phyloP scores from a whole-genome alignment of 1,140 invertebrate genomes.

The Anastrepha obliqua region DNA sequence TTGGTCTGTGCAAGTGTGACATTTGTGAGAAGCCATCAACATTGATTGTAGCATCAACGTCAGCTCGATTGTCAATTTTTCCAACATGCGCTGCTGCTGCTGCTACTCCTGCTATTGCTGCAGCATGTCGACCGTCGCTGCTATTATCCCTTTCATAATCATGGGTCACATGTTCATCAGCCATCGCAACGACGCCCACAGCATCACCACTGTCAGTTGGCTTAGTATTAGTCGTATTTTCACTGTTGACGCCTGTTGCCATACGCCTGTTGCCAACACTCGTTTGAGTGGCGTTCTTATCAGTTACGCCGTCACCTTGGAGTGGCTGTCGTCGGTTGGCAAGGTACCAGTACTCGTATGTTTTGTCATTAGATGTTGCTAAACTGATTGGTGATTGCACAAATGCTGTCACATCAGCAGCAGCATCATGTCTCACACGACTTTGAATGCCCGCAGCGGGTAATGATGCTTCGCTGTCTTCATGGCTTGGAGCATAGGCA shows the following conservation, averaged over 20 bases:
- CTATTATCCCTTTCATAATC: not conserved
- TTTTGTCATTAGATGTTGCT: slow-evolving; percentile 41
- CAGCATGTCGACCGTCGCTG: not conserved
- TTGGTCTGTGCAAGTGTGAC: not conserved
- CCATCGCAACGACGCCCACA: not conserved
- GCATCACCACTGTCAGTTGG: slow-evolving; percentile 3
- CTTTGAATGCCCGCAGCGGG: not conserved
- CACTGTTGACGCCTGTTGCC: not conserved
- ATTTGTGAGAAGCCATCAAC: not conserved
- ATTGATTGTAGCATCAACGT: not conserved
- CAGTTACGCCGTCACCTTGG: not conserved
- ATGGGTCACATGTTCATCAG: slow-evolving; percentile 8
- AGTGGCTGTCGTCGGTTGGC: not conserved
- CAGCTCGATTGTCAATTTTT: not conserved
- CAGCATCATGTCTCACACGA: not conserved
- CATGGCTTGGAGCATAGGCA: not conserved
- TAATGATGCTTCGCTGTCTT: not conserved
- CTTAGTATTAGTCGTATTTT: not conserved
- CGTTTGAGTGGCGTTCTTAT: not conserved
- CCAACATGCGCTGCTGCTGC: not conserved
- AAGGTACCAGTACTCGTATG: not conserved
- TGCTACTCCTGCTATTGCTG: no score
- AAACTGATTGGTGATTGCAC: slow-evolving; percentile 19
- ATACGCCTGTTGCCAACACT: not conserved
- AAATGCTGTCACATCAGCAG: not conserved